Conservation (phyloP, 2,797 vertebrate genomes). For the Coluber constrictor region DNA sequence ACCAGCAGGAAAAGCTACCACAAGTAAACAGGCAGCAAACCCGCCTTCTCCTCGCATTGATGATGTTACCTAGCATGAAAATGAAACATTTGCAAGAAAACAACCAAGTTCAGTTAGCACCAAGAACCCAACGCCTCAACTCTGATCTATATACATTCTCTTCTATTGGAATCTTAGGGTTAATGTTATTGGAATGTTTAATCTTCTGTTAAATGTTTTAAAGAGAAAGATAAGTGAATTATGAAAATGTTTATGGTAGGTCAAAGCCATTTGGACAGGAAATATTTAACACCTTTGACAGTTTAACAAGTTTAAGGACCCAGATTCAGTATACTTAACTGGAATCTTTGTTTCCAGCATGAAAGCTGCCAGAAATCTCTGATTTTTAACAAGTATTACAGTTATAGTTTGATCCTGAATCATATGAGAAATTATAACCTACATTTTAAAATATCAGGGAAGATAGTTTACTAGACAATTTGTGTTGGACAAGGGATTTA, state of each 20-base stretch:
- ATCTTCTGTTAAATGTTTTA: not conserved
- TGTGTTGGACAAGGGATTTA: not conserved
- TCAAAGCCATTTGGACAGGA: not conserved
- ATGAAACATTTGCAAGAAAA: not conserved
- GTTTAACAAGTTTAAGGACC: not conserved
- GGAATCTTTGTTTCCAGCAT: not conserved
- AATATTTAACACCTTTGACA: not conserved
- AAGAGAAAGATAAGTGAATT: not conserved
- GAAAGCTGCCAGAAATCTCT: not conserved
- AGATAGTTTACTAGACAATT: not conserved
- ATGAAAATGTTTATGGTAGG: not conserved
- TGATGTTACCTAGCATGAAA: not conserved
- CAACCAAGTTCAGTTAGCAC: not conserved
- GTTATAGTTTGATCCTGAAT: not conserved
- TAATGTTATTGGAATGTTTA: not conserved
- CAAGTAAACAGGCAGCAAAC: not conserved
- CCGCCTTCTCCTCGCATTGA: not conserved
- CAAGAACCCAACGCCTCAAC: not conserved
- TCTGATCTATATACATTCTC: not conserved
- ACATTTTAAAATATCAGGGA: not conserved
- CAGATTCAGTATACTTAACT: not conserved
- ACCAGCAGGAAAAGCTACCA: not conserved
- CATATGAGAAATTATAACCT: not conserved
- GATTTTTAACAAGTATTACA: not conserved
- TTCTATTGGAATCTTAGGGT: not conserved